Percentiles rank a stretch among this genome's conserved stretches.
These are phyloP conservation scores for Arctia plantaginis DNA, from an alignment of 2,888 invertebrate genomes.

Conservation along the genomic window DNA sequence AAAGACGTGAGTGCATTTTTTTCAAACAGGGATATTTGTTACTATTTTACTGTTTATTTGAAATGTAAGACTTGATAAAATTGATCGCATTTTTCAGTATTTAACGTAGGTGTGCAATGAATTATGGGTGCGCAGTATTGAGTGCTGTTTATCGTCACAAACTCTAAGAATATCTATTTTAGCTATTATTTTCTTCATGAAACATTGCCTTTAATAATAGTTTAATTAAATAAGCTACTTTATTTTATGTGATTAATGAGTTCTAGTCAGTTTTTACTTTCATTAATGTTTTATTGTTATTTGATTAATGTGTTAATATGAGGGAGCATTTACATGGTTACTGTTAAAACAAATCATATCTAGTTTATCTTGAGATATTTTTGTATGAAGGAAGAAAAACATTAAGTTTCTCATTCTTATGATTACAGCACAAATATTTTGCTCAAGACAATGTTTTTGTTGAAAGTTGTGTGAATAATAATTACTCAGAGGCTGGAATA, in stretches of 20 bases:
- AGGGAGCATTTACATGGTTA: neutral
- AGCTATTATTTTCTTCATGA: neutral
- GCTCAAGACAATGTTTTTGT: conserved; percentile 14
- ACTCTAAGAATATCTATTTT: neutral
- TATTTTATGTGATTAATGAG: conserved; percentile 34
- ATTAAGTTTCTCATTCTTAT: conserved; percentile 17
- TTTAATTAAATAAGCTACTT: neutral
- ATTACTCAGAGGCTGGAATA: neutral
- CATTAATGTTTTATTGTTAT: conserved; percentile 29
- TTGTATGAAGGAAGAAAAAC: conserved; percentile 15
- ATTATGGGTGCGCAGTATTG: neutral
- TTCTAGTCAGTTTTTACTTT: conserved; percentile 1
- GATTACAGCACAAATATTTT: conserved; percentile 30
- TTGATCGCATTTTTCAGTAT: neutral
- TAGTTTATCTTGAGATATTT: conserved; percentile 23
- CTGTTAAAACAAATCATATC: neutral
- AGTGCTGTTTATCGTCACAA: neutral
- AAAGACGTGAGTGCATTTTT: neutral
- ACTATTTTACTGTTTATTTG: neutral
- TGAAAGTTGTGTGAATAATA: conserved; percentile 16
- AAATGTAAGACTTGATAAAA: neutral
- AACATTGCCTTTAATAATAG: neutral
- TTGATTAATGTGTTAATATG: neutral
- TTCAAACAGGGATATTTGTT: neutral
- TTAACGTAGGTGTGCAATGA: neutral